Percentiles rank a stretch among this genome's conserved stretches.
Evolutionary conservation across 2,888 invertebrate species (phyloP).

Genomic region (Cryptocephalus moraei): DNA sequence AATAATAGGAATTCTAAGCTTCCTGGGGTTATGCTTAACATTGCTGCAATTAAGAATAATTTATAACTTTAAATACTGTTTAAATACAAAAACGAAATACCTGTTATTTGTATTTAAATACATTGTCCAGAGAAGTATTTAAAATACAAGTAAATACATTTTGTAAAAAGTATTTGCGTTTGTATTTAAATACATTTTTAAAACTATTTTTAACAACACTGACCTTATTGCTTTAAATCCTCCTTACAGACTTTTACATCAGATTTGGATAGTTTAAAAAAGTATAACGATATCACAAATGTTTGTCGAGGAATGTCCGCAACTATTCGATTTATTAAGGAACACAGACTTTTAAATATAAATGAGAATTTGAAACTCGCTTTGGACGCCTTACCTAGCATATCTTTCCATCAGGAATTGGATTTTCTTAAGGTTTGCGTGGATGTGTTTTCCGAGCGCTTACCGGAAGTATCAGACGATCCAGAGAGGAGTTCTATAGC

Average conservation of each 20-base stretch:
- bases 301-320: constrained; percentile 40
- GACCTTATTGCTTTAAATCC: no score
- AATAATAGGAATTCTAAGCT: no score
- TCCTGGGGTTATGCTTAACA: no score
- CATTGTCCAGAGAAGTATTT: no score
- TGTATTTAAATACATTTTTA: no score
- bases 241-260: constrained; percentile 35
- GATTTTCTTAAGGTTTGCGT: constrained; percentile 37
- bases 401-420: constrained; percentile 47
- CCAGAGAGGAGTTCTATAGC: constrained; percentile 12
- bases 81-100: no score
- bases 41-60: no score
- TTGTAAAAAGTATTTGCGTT: no score
- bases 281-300: constrained; percentile 36
- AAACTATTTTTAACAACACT: no score
- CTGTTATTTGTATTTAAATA: no score
- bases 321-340: constrained; percentile 38
- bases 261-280: constrained; percentile 31
- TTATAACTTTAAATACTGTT: no score
- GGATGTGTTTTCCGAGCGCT: constrained; percentile 26
- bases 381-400: constrained; percentile 43
- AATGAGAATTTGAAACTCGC: constrained; percentile 39
- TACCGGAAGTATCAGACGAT: constrained; percentile 16
- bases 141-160: no score
- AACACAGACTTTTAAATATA: constrained; percentile 24